Base-by-base conservation (phyloP, 2,888 invertebrate genomes). In the Corbicula japonica region DNA sequence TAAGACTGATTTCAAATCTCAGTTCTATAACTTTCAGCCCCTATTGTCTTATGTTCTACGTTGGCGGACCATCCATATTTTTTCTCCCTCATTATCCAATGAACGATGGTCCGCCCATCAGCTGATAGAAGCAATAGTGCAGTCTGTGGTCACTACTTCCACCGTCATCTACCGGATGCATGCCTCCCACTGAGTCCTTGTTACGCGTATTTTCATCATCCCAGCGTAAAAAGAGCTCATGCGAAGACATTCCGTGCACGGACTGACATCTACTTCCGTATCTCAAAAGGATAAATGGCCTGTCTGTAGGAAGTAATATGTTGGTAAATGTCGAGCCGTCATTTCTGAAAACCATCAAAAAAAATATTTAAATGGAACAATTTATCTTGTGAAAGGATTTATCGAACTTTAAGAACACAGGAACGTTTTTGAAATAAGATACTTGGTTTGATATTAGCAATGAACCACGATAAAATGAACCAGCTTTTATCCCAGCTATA, bases 101-200 rank as follows among this genome's bases (percentile, higher is more conserved):
- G 0, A 66, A 4, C 4, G 35, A 18, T n/a, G 66, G 66, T n/a
- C 52, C 70, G 18, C n/a, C 21, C 6, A 46, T 6, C 15, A 32
- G 18, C 0, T 34, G 23, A 32, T 79, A 79, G 58, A 56, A 66
- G 35, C 80, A 80, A 48, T 76, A 80, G 52, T 80, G 73, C n/a
- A 80, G 72, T 23, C 30, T 63, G 54, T 76, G 80, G 26, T 70
- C 60, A 8, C 62, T 34, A 26, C 58, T 34, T 10, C 71, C 76
- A 1, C 81, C 81, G 35, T 77, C 77, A 41, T 81, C 81, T 5
- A 52, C n/a, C 0, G 81, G 81, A 54, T 81, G 81, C 5, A 61
- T 46, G 1, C 77, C 76, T 0, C 28, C 23, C 12, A 44, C 15
- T 1, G 34, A 35, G 48, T 77, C 74, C 10, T 68, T 34, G 58